phyloP scores from a whole-genome alignment of 2,888 invertebrate species.

The Drosophila picticornis region DNA sequence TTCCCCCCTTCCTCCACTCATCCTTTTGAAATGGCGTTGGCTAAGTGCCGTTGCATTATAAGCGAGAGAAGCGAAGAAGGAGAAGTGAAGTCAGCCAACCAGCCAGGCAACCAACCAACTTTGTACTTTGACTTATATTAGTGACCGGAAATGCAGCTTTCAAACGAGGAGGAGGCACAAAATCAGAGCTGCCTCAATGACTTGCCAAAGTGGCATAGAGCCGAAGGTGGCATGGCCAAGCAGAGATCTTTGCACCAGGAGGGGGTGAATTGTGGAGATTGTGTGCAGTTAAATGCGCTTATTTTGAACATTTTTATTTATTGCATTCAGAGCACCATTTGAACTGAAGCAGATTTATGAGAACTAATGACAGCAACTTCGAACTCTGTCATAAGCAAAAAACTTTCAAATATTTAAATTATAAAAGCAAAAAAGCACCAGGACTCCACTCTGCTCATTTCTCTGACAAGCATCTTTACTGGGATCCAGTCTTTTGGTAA shows the following conservation, averaged over 20 bases:
- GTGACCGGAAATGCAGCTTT: constrained; percentile 79
- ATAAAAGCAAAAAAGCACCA: constrained; percentile 16
- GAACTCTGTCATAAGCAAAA: constrained; percentile 45
- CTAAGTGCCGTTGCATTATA: constrained; percentile 74
- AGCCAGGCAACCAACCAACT: constrained; percentile 63
- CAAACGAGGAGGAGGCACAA: constrained; percentile 41
- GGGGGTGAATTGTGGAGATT: background rate
- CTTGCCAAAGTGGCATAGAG: constrained; percentile 53
- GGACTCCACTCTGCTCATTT: background rate
- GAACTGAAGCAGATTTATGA: constrained; percentile 69
- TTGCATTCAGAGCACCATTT: constrained; percentile 65
- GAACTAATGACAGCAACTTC: constrained; percentile 24
- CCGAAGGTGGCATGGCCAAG: background rate
- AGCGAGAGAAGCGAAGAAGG: constrained; percentile 34
- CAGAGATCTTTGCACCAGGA: background rate
- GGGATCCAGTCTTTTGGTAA: constrained; percentile 54
- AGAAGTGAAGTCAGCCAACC: constrained; percentile 52
- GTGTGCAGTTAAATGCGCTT: constrained; percentile 61
- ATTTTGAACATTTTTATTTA: constrained; percentile 71
- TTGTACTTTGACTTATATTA: constrained; percentile 81
- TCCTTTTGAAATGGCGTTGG: constrained; percentile 70
- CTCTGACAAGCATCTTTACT: constrained; percentile 8
- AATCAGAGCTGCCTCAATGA: constrained; percentile 68
- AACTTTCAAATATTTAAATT: constrained; percentile 48
- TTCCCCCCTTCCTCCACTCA: constrained; percentile 6